phyloP scores from a whole-genome alignment of 2,113 vertebrate species.

The Puntigrus tetrazona region DNA sequence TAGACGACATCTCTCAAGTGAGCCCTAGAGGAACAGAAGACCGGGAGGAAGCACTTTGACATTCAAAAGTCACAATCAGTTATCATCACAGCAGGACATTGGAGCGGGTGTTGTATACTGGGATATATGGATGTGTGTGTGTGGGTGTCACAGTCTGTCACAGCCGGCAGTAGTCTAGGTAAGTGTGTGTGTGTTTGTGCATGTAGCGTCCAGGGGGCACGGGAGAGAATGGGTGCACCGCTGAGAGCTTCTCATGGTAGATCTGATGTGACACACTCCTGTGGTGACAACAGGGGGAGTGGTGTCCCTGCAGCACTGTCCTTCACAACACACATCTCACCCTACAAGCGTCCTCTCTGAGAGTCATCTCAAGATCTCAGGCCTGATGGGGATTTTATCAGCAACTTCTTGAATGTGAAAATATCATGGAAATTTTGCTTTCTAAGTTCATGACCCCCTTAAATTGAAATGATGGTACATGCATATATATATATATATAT shows the following conservation, averaged over 20 bases:
- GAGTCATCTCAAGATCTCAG: background rate
- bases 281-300: conserved; percentile 13
- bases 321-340: background rate
- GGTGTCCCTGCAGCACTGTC: background rate
- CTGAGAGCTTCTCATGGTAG: background rate
- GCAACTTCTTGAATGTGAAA: too few species aligned
- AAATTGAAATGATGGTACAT: too few species aligned
- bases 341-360: background rate
- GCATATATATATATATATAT: too few species aligned
- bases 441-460: too few species aligned
- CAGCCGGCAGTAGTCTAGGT: background rate
- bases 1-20: background rate
- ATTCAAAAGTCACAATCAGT: conserved; percentile 13
- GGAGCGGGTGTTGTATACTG: background rate
- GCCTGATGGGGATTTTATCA: too few species aligned
- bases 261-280: conserved; percentile 27
- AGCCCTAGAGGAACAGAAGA: background rate
- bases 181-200: conserved; percentile 4
- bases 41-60: conserved; percentile 6
- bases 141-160: conserved; percentile 10
- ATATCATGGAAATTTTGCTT: too few species aligned
- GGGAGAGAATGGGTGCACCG: background rate
- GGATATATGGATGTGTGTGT: background rate
- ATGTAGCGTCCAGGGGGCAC: background rate
- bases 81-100: background rate